Percentiles rank a stretch among this genome's conserved stretches.
phyloP scores from a whole-genome alignment of 2,797 vertebrate species.

The Urocyon cinereoargenteus region DNA sequence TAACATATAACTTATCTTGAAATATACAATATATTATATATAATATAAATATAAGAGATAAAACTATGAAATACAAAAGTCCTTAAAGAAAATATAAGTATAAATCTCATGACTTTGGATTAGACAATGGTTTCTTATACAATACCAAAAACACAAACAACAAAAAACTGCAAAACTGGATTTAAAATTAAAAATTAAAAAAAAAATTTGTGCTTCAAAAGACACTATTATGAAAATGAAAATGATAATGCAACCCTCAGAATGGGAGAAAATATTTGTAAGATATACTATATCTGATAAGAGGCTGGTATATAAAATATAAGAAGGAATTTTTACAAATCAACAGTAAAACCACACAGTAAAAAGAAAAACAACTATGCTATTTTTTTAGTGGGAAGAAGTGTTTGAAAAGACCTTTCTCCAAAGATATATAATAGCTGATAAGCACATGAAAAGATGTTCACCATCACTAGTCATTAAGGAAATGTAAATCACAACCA shows the following conservation, averaged over 20 bases:
- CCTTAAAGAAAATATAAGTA: background rate
- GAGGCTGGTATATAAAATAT: background rate
- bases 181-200: background rate
- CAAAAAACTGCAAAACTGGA: background rate
- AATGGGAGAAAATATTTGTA: background rate
- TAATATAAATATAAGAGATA: background rate
- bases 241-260: background rate
- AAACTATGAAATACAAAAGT: background rate
- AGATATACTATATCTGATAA: background rate
- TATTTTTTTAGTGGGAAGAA: background rate
- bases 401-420: background rate
- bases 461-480: background rate
- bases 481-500: constrained; percentile 7
- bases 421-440: background rate
- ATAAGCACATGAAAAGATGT: background rate
- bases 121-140: background rate
- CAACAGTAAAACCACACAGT: background rate
- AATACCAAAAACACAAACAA: background rate
- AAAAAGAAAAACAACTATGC: background rate
- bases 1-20: no score
- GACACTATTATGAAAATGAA: background rate
- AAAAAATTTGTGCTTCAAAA: background rate
- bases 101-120: background rate
- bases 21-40: no score
- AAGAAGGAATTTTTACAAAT: background rate